Conservation (phyloP, 2,888 invertebrate species). For the Anodontia alba region DNA sequence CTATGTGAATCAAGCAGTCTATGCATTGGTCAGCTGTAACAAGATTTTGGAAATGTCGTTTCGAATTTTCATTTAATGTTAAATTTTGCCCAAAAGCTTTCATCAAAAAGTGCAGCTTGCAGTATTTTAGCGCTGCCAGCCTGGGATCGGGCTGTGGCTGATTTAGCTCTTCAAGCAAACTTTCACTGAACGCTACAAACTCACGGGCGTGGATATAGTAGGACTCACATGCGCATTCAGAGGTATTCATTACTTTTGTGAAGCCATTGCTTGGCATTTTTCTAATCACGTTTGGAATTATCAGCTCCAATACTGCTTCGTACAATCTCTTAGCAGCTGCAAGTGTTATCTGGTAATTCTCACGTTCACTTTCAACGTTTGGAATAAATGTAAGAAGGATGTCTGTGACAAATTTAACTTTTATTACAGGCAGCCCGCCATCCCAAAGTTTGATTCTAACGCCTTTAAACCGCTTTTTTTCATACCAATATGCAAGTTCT, state of each 20-base stretch:
- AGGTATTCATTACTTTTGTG: neutral
- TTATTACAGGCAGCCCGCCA: neutral
- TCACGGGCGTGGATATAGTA: too few species aligned
- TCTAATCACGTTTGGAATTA: neutral
- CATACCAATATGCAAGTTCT: too few species aligned
- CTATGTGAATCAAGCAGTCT: too few species aligned
- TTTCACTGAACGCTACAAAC: too few species aligned
- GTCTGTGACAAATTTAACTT: neutral
- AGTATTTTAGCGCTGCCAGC: too few species aligned
- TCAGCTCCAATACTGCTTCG: neutral
- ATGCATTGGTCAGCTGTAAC: too few species aligned
- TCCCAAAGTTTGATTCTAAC: neutral
- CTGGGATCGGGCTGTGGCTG: too few species aligned
- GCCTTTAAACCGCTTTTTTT: neutral
- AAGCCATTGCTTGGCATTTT: neutral
- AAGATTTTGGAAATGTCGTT: too few species aligned
- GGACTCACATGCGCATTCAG: neutral
- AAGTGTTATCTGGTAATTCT: neutral
- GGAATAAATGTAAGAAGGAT: neutral
- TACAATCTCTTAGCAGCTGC: neutral
- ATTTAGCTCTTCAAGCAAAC: too few species aligned
- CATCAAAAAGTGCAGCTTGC: too few species aligned
- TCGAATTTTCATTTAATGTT: too few species aligned
- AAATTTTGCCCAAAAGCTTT: too few species aligned
- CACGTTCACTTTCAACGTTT: neutral